A percentile compares a stretch with the other conserved stretches of the same genome.
These are phyloP conservation scores for Hydraecia micacea DNA, from an alignment of 2,888 invertebrate species.

Conservation along the genomic window DNA sequence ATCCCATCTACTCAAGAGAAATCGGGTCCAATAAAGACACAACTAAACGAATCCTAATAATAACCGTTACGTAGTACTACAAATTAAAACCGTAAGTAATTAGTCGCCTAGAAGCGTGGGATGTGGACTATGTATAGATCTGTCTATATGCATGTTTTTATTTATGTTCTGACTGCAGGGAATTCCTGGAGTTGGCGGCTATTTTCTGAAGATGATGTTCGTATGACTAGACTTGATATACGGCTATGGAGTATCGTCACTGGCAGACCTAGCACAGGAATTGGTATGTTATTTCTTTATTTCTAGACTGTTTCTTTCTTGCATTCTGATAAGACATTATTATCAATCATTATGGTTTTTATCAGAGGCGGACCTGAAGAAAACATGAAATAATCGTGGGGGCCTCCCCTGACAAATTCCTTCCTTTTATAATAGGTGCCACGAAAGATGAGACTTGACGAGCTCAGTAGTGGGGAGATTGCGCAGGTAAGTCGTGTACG, in stretches of 20 bases:
- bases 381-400: background rate
- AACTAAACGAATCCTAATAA: constrained; percentile 55
- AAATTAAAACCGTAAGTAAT: constrained; percentile 74
- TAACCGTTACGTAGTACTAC: constrained; percentile 53
- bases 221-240: background rate
- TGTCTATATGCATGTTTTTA: constrained; percentile 7
- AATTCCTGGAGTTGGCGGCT: constrained; percentile 26
- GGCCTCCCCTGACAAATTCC: background rate
- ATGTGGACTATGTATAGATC: constrained; percentile 71
- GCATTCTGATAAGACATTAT: background rate
- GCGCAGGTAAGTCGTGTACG: no score
- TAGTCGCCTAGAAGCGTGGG: constrained; percentile 72
- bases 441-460: no score
- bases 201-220: constrained; percentile 23
- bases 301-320: background rate
- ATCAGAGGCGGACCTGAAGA: background rate
- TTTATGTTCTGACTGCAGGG: constrained; percentile 12
- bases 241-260: background rate
- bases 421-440: no score
- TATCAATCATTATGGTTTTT: background rate
- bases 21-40: constrained; percentile 59
- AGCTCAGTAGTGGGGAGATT: no score
- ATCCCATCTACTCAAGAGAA: constrained; percentile 37
- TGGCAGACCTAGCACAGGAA: background rate
- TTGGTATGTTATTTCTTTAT: background rate